Evolutionary conservation across 23 tunicate species (phyloP).

Genomic region (Halocynthia roretzi): DNA sequence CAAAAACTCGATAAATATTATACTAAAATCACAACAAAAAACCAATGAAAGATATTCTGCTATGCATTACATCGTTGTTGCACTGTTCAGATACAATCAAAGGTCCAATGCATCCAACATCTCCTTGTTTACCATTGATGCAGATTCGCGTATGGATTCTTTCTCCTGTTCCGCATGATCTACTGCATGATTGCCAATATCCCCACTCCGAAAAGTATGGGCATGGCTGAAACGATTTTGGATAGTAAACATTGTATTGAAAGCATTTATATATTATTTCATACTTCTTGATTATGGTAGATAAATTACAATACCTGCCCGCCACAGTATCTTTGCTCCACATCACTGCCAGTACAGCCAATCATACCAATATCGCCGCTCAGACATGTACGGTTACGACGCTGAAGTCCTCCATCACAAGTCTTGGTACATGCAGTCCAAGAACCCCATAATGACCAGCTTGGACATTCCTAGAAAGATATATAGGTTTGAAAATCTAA

Average conservation of each 20-base stretch:
- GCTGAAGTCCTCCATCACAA: slow-evolving; percentile 69
- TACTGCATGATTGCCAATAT: slow-evolving; percentile 32
- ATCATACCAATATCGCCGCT: slow-evolving; percentile 30
- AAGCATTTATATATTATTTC: not conserved
- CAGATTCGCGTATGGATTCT: slow-evolving; percentile 17
- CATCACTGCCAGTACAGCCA: slow-evolving; percentile 51
- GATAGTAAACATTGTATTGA: not conserved
- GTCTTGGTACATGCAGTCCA: slow-evolving; percentile 61
- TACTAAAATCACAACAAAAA: too few species aligned
- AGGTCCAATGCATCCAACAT: slow-evolving; percentile 20
- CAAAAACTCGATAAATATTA: not conserved
- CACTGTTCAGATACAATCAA: slow-evolving; percentile 4
- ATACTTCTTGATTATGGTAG: not conserved
- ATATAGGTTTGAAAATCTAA: not conserved
- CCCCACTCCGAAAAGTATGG: slow-evolving; percentile 34
- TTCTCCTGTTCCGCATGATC: slow-evolving; percentile 31
- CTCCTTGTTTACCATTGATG: slow-evolving; percentile 18
- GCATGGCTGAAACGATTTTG: slow-evolving; percentile 23
- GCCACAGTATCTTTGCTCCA: slow-evolving; percentile 28
- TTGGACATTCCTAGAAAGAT: slow-evolving; percentile 52
- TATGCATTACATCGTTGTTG: slow-evolving; percentile 4
- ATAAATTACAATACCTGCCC: slow-evolving; percentile 6
- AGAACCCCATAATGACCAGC: slow-evolving; percentile 57
- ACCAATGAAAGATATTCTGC: too few species aligned
- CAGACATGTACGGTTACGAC: slow-evolving; percentile 39